Evolutionary conservation across 2,888 invertebrate genomes (phyloP).

Genomic region (Synergus umbraculus): DNA sequence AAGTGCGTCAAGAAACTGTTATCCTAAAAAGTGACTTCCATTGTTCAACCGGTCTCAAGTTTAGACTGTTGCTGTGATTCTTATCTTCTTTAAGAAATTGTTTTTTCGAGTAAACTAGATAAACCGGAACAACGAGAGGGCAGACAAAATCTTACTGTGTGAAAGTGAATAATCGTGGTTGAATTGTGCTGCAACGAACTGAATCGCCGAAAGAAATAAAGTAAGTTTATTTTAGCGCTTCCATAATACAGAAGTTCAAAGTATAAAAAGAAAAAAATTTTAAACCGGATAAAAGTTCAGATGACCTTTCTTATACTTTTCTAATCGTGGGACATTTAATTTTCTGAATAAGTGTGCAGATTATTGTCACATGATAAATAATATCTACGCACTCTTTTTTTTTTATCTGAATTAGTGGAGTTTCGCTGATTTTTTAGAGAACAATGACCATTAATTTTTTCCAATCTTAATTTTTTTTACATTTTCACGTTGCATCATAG

Average conservation of each 20-base stretch:
- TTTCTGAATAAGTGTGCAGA: not conserved
- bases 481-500: too few species aligned
- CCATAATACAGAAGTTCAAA: not conserved
- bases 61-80: not conserved
- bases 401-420: too few species aligned
- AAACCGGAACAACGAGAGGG: not conserved
- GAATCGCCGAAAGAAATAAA: conserved; percentile 18
- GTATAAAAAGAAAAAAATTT: not conserved
- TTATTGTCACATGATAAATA: not conserved
- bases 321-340: not conserved
- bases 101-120: not conserved
- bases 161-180: conserved; percentile 29
- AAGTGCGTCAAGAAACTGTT: not conserved
- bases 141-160: not conserved
- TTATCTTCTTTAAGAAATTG: not conserved
- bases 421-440: too few species aligned
- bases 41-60: not conserved
- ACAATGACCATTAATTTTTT: too few species aligned
- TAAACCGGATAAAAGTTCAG: not conserved
- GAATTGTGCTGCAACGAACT: conserved; percentile 16
- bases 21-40: not conserved
- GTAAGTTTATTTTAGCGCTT: not conserved
- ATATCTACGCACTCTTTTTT: too few species aligned
- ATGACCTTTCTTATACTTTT: not conserved
- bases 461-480: too few species aligned